Evolutionary conservation across 1,140 invertebrate species (phyloP).

Genomic region (Bilobella aurantiaca): DNA sequence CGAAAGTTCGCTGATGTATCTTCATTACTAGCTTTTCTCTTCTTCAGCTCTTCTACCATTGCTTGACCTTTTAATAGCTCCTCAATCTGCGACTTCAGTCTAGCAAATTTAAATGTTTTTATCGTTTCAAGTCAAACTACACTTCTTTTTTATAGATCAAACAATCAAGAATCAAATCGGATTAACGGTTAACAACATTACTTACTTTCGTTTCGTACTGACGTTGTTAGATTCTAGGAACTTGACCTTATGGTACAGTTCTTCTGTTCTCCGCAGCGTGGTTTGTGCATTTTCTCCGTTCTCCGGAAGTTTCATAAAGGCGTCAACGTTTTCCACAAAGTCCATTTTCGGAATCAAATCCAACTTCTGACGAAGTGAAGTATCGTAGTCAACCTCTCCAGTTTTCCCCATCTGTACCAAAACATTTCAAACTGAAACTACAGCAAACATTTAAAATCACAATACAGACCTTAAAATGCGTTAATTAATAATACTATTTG

Average conservation of each 20-base stretch:
- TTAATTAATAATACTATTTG: too few species aligned
- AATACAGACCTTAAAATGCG: too few species aligned
- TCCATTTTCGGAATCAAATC: conserved; percentile 22
- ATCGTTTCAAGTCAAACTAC: not conserved
- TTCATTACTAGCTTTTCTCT: conserved; percentile 56
- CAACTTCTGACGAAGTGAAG: not conserved
- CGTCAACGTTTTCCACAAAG: conserved; percentile 74
- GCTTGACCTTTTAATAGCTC: conserved; percentile 83
- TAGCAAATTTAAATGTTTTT: conserved; percentile 38
- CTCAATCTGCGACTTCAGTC: conserved; percentile 76
- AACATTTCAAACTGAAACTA: too few species aligned
- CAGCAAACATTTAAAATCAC: too few species aligned
- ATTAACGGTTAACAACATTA: too few species aligned
- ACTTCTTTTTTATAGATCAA: not conserved
- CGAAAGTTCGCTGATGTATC: conserved; percentile 82
- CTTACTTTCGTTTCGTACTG: conserved; percentile 62
- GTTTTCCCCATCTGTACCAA: conserved; percentile 3
- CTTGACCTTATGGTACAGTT: conserved; percentile 90
- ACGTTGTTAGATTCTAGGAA: conserved; percentile 88
- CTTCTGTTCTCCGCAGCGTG: conserved; percentile 74
- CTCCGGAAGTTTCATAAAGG: conserved; percentile 73
- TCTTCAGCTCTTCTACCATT: conserved; percentile 80
- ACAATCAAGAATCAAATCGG: too few species aligned
- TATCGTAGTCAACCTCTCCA: not conserved
- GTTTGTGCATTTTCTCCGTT: conserved; percentile 67